Conservation (phyloP, 2,888 invertebrate species). For the Dicycla oo region DNA sequence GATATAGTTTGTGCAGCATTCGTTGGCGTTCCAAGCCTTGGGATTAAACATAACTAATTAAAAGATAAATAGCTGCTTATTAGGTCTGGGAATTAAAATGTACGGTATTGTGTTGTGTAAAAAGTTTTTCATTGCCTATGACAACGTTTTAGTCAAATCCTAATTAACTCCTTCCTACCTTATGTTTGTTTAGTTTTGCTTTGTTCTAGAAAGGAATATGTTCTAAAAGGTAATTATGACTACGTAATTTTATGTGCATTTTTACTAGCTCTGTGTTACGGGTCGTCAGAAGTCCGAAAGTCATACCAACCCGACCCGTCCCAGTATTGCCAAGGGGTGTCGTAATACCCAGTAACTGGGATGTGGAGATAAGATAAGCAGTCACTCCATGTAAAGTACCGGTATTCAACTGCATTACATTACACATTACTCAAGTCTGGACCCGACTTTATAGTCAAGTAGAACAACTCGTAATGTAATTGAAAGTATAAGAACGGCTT, state of each 20-base stretch:
- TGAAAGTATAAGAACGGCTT: not conserved
- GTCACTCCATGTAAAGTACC: too few species aligned
- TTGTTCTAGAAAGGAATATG: not conserved
- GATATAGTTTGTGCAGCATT: constrained; percentile 12
- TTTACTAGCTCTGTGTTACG: too few species aligned
- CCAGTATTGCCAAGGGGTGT: too few species aligned
- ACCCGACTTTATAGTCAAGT: not conserved
- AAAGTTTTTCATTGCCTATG: not conserved
- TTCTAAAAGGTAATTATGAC: not conserved
- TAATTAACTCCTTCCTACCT: not conserved
- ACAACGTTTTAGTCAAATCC: not conserved
- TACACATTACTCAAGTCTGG: too few species aligned
- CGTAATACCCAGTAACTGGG: too few species aligned
- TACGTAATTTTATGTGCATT: not conserved
- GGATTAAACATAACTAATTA: constrained; percentile 30
- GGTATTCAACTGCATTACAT: too few species aligned
- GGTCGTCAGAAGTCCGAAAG: too few species aligned
- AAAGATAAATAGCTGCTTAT: constrained; percentile 14
- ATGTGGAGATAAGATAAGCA: too few species aligned
- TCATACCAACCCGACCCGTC: too few species aligned
- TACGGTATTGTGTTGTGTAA: not conserved
- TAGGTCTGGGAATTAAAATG: constrained; percentile 5
- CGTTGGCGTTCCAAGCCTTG: not conserved
- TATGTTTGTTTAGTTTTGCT: not conserved
- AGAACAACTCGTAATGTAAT: not conserved